These are phyloP conservation scores for Nyctibius bracteatus DNA, from an alignment of 2,113 vertebrate genomes.

Conservation along the genomic window DNA sequence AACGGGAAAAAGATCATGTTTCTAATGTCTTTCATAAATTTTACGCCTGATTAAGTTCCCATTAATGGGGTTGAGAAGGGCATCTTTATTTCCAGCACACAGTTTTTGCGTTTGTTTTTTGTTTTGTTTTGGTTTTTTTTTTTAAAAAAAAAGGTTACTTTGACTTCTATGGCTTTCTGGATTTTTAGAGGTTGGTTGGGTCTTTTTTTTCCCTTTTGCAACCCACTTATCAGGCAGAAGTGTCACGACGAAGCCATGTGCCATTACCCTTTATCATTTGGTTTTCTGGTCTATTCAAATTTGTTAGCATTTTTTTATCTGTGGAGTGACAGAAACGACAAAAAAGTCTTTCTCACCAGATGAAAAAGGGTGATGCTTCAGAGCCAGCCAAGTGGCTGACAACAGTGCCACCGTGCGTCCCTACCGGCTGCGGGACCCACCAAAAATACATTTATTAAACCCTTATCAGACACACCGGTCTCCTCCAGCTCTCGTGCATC, in stretches of 20 bases:
- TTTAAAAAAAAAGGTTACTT: background rate
- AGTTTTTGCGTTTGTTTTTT: background rate
- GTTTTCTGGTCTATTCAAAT: background rate
- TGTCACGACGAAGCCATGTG: background rate
- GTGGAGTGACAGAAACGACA: background rate
- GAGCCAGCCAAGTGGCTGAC: conserved; percentile 5
- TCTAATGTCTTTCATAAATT: background rate
- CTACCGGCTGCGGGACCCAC: background rate
- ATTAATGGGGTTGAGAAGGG: background rate
- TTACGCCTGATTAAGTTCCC: background rate
- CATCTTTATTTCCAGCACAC: background rate
- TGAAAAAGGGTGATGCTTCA: background rate
- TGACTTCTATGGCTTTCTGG: background rate
- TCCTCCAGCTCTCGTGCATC: background rate
- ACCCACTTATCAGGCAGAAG: background rate
- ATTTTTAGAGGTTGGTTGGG: background rate
- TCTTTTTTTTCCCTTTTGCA: background rate
- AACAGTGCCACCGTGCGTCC: conserved; percentile 41
- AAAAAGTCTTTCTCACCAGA: background rate
- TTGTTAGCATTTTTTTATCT: background rate
- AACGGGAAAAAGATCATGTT: background rate
- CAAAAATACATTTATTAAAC: background rate
- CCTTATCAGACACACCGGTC: background rate
- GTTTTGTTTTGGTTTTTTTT: background rate
- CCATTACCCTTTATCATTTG: background rate